Percentiles rank a stretch among this genome's conserved stretches.
Conservation (phyloP, 2,888 invertebrate genomes). For the Neoascia interrupta region DNA sequence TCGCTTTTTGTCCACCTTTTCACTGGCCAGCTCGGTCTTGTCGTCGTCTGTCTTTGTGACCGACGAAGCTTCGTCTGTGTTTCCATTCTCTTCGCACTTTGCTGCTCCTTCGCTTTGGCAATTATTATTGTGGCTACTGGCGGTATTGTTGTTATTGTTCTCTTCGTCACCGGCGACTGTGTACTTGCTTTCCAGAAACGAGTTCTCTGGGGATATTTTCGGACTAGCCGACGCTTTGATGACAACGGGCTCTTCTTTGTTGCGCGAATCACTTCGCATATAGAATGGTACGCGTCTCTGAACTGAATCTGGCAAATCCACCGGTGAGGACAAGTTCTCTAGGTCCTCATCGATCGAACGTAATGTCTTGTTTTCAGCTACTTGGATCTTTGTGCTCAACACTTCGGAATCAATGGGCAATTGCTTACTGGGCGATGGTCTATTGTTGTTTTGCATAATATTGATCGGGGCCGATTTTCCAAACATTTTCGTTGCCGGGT, state of each 20-base stretch:
- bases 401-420: slow-evolving; percentile 86
- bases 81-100: slow-evolving; percentile 8
- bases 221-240: slow-evolving; percentile 77
- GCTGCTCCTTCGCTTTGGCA: slow-evolving; percentile 48
- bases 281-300: slow-evolving; percentile 74
- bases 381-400: slow-evolving; percentile 76
- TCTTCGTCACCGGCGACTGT: slow-evolving; percentile 75
- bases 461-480: slow-evolving; percentile 86
- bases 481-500: slow-evolving; percentile 76
- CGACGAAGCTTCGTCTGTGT: slow-evolving; percentile 1
- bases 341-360: slow-evolving; percentile 77
- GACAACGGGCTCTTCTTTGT: slow-evolving; percentile 76
- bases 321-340: slow-evolving; percentile 77
- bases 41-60: slow-evolving; percentile 30
- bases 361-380: slow-evolving; percentile 76
- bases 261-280: slow-evolving; percentile 72
- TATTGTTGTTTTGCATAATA: slow-evolving; percentile 81
- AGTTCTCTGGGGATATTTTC: slow-evolving; percentile 79
- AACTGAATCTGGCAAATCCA: slow-evolving; percentile 78
- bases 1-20: slow-evolving; percentile 71
- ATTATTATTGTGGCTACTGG: slow-evolving; percentile 71
- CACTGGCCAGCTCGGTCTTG: slow-evolving; percentile 29
- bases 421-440: slow-evolving; percentile 83
- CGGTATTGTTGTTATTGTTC: slow-evolving; percentile 59
- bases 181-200: slow-evolving; percentile 78